phyloP scores from a whole-genome alignment of 2,113 vertebrate species.

The Theristicus caerulescens region DNA sequence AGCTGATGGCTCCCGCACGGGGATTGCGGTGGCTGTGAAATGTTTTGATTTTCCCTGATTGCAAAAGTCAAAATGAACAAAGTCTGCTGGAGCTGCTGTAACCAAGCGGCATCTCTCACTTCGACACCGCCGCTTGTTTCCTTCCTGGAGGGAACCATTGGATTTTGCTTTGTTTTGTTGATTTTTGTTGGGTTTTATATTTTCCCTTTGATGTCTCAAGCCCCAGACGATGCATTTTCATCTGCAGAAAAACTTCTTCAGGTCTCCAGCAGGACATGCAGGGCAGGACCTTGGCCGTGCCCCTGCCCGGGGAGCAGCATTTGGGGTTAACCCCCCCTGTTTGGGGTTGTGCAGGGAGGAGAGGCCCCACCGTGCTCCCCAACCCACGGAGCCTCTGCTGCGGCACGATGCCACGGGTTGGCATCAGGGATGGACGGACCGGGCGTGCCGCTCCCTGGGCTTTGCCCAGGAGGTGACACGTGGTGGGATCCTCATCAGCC shows the following conservation, averaged over 20 bases:
- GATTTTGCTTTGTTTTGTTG: background rate
- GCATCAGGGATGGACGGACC: accelerated
- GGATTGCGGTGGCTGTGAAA: background rate
- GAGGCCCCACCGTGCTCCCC: accelerated
- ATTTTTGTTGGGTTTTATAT: background rate
- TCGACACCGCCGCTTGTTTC: accelerated
- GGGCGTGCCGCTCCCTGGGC: accelerated
- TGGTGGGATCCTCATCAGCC: accelerated
- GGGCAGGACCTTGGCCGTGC: accelerated
- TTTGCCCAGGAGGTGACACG: background rate
- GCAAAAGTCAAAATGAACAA: background rate
- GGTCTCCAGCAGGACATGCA: accelerated
- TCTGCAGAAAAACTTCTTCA: background rate
- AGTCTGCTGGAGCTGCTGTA: accelerated
- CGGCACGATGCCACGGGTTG: accelerated
- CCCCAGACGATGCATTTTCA: accelerated
- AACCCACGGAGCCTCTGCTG: accelerated
- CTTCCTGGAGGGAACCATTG: background rate
- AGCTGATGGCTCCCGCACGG: accelerated
- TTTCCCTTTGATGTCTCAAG: accelerated
- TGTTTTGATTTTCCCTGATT: background rate
- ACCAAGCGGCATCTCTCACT: background rate
- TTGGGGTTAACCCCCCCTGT: background rate
- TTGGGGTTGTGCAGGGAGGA: background rate
- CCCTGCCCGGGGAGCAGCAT: accelerated